Conservation (phyloP, 2,113 vertebrate species). For the Egretta garzetta region DNA sequence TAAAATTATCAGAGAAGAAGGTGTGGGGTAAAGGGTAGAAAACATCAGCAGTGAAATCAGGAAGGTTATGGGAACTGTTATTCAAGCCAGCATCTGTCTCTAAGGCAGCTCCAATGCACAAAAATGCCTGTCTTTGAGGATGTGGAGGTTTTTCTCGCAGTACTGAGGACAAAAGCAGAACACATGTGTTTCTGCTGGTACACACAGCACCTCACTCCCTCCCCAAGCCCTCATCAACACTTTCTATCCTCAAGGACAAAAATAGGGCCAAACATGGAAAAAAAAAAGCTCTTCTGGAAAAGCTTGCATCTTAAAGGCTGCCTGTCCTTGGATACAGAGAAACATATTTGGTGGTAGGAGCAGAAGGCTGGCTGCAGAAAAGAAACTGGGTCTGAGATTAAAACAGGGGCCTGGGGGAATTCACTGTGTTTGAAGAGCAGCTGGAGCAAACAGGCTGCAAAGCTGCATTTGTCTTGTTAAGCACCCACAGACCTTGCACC, state of each 20-base stretch:
- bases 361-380: not conserved
- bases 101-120: not conserved
- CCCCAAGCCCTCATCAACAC: not conserved
- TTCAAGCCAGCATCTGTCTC: not conserved
- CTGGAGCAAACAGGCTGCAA: not conserved
- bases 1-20: not conserved
- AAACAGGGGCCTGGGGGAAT: not conserved
- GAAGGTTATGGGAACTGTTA: not conserved
- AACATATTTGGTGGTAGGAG: not conserved
- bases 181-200: not conserved
- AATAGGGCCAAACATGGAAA: not conserved
- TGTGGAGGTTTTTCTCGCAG: not conserved
- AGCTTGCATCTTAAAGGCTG: not conserved
- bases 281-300: not conserved
- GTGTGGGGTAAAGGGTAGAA: not conserved
- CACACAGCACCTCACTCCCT: not conserved
- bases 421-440: not conserved
- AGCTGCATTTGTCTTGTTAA: not conserved
- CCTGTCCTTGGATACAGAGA: not conserved
- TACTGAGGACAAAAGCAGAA: not conserved
- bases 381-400: not conserved
- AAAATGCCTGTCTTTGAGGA: not conserved
- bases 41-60: not conserved
- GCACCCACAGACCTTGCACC: not conserved
- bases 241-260: not conserved